Evolutionary conservation across 1,140 invertebrate genomes (phyloP), one percentile per base, ranked within the genome.

Genomic region (Rhynchophorus ferrugineus): DNA sequence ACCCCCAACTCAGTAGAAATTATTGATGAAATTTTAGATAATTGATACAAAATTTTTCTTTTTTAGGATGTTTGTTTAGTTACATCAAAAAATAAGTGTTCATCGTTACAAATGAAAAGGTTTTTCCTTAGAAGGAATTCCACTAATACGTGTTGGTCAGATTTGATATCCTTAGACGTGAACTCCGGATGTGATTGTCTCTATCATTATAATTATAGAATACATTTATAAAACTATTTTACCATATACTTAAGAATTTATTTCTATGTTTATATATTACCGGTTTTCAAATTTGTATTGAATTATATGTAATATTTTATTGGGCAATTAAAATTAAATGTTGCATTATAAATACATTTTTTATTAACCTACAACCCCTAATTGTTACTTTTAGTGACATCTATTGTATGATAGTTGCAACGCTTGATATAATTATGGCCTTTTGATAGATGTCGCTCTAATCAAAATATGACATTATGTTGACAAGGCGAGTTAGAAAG

Each of bases 1-100:
- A 35, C 11, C 24, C 24, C 24, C 5, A 29, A 29, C 11, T 29
- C 24, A 29, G 5, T 29, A 29, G 24, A 29, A n/a, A 45, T 33
- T 13, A 0, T 35, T 19, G 16, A 33, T 35, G 9, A 6, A 16
- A 46, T 34, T 41, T 49, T 22, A 13, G 41, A 38, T 22, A n/a
- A 14, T 48, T 39, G 3, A 41, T n/a, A 36, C 14, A n/a, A 8
- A 21, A 24, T 56, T 46, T 50, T 54, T 58, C n/a, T 54, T 35
- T 58, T 58, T 54, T 36, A 58, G 56, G 56, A 58, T 37, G 48
- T 54, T 46, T 58, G 56, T 17, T n/a, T 50, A 14, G 56, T 58
- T 20, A 49, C 24, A 47, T 48, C 52, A 3, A 29, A n/a, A n/a
- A n/a, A 44, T 47, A 37, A 44, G 37, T 58, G 57, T 37, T 38